Evolutionary conservation across 1,140 invertebrate genomes (phyloP), one percentile per base, ranked within the genome.

Genomic region (Tetramorium parvispinum): DNA sequence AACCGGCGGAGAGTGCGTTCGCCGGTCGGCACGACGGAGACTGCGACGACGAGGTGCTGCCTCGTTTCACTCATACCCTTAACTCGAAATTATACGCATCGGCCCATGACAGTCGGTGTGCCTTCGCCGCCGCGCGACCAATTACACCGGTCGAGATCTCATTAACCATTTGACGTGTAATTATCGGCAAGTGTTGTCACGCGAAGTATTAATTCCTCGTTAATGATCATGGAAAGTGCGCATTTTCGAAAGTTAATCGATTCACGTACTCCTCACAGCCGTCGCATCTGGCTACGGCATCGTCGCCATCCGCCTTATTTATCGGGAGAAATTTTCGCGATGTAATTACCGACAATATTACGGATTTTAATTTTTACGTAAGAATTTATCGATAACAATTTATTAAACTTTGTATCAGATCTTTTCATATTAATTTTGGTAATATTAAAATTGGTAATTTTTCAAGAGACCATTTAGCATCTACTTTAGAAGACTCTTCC

Each of bases 1-100:
- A 93, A 91, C 75, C 81, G 77, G 79, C 63, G 83, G 88, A 88
- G 83, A 79, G 71, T 57, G 79, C 78, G 53, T 87, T 77, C 66
- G 71, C 82, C 66, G 53, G 40, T 11, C 21, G 7, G 21, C 65
- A 57, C 83, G 79, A 85, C n/a, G 46, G 66, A 13, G 79, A 73
- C 68, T 3, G 57, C 6, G 51, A 46, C 37, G 65, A 82, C 43
- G 37, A 21, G 13, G 27, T 57, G 73, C 43, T 40, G 68, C 46
- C 53, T 70, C 83, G 61, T 89, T 59, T 85, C 57, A 49, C 49
- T 85, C 82, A 40, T 21, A 59, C 32, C 18, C 46, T 57, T 18
- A 51, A 49, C 53, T 75, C 75, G 68, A 89, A 83, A 89, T 89
- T 87, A 78, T 61, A 81, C 61, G 61, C 70, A 18, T 10, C 46